A percentile compares a stretch with the other conserved stretches of the same genome.
Conservation (phyloP, 2,888 invertebrate species). For the Anagyrus pseudococci region DNA sequence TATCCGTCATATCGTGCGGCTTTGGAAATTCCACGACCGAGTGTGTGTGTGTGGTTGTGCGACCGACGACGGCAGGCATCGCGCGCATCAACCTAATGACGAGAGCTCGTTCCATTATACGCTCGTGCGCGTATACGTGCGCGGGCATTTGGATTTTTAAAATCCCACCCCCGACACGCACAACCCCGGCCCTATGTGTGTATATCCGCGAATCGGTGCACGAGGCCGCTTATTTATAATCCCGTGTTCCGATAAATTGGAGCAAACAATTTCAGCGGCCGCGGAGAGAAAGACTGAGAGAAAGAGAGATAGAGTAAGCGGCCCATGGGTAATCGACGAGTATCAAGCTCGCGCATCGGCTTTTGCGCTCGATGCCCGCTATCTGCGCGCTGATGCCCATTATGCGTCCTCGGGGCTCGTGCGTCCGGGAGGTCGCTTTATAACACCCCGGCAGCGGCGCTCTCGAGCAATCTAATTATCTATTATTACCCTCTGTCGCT, state of each 20-base stretch:
- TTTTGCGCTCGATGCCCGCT: background rate
- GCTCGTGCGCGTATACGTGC: background rate
- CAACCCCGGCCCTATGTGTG: too few relatives aligned
- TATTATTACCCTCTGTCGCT: conserved; percentile 16
- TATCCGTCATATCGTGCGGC: too few relatives aligned
- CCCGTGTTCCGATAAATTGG: conserved; percentile 26
- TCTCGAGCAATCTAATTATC: conserved; percentile 27
- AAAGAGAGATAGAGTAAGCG: background rate
- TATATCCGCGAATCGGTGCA: background rate
- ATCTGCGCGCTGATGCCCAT: too few relatives aligned
- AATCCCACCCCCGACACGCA: background rate
- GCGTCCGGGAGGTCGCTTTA: too few relatives aligned
- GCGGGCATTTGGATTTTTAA: background rate
- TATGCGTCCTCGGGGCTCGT: too few relatives aligned
- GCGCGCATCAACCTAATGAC: too few relatives aligned
- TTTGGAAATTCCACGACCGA: too few relatives aligned
- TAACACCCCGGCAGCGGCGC: background rate
- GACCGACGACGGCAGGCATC: background rate
- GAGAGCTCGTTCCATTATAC: too few relatives aligned
- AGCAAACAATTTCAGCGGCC: conserved; percentile 23
- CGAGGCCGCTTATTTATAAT: conserved; percentile 22
- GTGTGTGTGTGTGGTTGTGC: too few relatives aligned
- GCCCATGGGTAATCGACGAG: too few relatives aligned
- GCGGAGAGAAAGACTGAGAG: background rate
- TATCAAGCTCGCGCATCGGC: too few relatives aligned